A percentile compares a stretch with the other conserved stretches of the same genome.
These are phyloP conservation scores for Catamblyrhynchus diadema DNA, from an alignment of 2,797 vertebrate genomes.

Conservation along the genomic window DNA sequence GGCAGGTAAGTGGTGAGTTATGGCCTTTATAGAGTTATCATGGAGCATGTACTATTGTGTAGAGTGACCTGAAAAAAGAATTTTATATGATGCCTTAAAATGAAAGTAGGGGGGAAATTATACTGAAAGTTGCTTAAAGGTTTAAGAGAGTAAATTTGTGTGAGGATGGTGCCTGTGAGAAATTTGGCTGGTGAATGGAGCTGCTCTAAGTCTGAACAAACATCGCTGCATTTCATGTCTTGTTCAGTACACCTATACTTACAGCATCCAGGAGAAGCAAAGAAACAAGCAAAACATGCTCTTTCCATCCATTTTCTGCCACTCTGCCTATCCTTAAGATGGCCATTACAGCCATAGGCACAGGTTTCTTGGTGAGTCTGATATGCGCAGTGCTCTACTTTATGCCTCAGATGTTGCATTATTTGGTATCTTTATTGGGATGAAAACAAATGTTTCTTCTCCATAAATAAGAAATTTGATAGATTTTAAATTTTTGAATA, in stretches of 20 bases:
- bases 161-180: neutral
- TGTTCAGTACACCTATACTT: neutral
- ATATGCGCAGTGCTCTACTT: neutral
- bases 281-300: neutral
- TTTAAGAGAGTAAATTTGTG: neutral
- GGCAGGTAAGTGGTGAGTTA: neutral
- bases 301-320: neutral
- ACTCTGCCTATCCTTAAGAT: neutral
- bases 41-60: rapidly evolving
- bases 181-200: neutral
- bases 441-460: neutral
- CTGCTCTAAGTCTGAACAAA: neutral
- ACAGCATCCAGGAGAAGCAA: neutral
- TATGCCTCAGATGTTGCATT: neutral
- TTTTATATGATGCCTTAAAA: neutral
- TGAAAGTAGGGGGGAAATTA: rapidly evolving
- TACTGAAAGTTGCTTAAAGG: neutral
- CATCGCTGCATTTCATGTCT: neutral
- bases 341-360: rapidly evolving
- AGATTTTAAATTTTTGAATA: neutral
- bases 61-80: neutral
- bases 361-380: neutral
- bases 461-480: neutral
- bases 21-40: neutral
- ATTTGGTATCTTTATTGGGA: neutral